Base-by-base conservation (phyloP, 2,113 vertebrate species). In the Oreochromis spilurus region DNA sequence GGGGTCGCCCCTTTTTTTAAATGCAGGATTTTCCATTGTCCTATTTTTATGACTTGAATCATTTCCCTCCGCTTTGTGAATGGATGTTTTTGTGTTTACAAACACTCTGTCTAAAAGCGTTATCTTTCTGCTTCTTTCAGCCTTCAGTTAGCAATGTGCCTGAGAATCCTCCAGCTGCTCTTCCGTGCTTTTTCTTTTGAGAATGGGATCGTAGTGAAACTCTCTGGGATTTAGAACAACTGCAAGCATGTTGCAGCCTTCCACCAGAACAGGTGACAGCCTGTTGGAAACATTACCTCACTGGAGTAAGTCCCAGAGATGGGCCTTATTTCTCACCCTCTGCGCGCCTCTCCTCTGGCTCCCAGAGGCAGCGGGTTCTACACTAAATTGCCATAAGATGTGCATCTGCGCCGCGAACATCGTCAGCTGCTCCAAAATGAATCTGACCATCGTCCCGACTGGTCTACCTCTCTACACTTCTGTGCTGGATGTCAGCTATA, bases 371-470 rank as follows among this genome's bases (percentile, higher is more conserved):
- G 87, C 85, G 1, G 95, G 94, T 8, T 93, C 82, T 0, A 87
- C 94, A 3, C 88, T 97, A 16, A 97, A 95, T 95, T 99, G 97
- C 87, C 98, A 97, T 48, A 94, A 94, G 1, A 96, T 85, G 17
- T 99, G 99, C 79, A 94, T 99, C 91, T 99, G 99, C 6, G 98
- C 99, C 95, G 98, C 98, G 89, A 99, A 98, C 96, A 97, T 99
- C 67, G 97, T 99, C 77, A 99, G 98, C 95, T 99, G 99, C 95
- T 97, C 98, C 16, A 98, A 98, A 93, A 97, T 97, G 92, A 97
- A 96, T 60, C 95, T 99, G 93, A 95, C 90, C 31, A 19, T 5
- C 2, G 92, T 98, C 26, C 98, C 98, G 0, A 45, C 90, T 0
- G 93, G 94, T 2, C 88, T 99, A 79, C 99, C 99, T 4, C 94